A percentile compares a stretch with the other conserved stretches of the same genome.
Conservation (phyloP, 2,888 invertebrate species). For the Nudaria mundana region DNA sequence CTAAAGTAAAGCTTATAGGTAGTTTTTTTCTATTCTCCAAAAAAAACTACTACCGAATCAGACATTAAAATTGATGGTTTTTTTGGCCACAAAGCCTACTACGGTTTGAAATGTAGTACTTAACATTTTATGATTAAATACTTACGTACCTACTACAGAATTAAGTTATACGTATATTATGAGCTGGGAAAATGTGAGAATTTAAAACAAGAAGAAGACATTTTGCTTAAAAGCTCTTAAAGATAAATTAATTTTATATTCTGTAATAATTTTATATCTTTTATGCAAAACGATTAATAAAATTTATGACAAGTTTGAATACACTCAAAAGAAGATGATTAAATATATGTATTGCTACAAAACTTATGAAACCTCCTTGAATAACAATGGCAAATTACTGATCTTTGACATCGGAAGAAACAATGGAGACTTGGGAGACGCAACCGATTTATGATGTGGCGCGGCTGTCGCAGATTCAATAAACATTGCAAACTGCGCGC, state of each 20-base stretch:
- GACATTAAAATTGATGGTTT: constrained; percentile 45
- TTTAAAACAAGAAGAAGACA: background rate
- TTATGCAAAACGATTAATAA: too few relatives aligned
- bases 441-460: constrained; percentile 58
- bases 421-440: constrained; percentile 74
- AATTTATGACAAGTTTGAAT: background rate
- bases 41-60: constrained; percentile 35
- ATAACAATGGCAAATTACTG: constrained; percentile 76
- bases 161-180: constrained; percentile 18
- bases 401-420: constrained; percentile 74
- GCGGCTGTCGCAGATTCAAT: constrained; percentile 56
- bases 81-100: constrained; percentile 33
- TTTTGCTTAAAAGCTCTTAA: constrained; percentile 8
- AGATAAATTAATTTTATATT: too few relatives aligned
- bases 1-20: constrained; percentile 30
- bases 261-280: too few relatives aligned
- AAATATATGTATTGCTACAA: too few relatives aligned
- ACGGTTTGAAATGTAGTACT: constrained; percentile 38
- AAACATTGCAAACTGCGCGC: constrained; percentile 47
- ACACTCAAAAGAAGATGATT: constrained; percentile 2
- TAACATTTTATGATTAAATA: constrained; percentile 24
- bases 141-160: constrained; percentile 17
- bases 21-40: constrained; percentile 34
- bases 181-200: constrained; percentile 14
- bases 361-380: constrained; percentile 42